phyloP scores from a whole-genome alignment of 53 echinoderm and acorn worm species.

The Pentamera pediparva region DNA sequence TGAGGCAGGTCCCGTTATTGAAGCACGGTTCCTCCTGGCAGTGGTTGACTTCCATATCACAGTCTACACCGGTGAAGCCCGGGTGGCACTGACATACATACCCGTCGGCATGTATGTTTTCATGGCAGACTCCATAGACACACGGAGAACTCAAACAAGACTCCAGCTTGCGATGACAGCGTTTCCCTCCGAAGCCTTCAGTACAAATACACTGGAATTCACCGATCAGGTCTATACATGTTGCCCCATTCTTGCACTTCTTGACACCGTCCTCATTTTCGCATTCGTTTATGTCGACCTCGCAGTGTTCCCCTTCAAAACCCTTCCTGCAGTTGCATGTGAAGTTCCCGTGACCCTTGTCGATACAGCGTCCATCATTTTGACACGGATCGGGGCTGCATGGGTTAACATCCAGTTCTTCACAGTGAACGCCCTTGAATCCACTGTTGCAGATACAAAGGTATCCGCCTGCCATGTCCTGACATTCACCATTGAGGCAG shows the following conservation, averaged over 20 bases:
- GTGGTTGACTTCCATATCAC: conserved; percentile 54
- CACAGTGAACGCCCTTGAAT: conserved; percentile 69
- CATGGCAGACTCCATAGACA: conserved; percentile 68
- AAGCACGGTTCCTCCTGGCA: conserved; percentile 64
- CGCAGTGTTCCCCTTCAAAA: conserved; percentile 73
- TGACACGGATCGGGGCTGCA: conserved; percentile 63
- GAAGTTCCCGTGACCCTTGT: conserved; percentile 57
- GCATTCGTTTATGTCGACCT: conserved; percentile 75
- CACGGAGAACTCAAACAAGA: conserved; percentile 84
- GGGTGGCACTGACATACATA: conserved; percentile 65
- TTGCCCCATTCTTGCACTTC: conserved; percentile 82
- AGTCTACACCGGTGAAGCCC: conserved; percentile 64
- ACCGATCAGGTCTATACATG: conserved; percentile 67
- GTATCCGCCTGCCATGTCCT: conserved; percentile 65
- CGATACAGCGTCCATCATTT: conserved; percentile 56
- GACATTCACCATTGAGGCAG: conserved; percentile 66
- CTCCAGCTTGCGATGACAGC: conserved; percentile 75
- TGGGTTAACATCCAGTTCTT: conserved; percentile 50
- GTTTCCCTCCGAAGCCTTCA: conserved; percentile 74
- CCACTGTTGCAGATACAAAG: conserved; percentile 56
- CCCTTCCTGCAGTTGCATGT: conserved; percentile 70
- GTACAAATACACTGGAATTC: conserved; percentile 67
- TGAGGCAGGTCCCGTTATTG: conserved; percentile 78
- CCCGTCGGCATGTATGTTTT: conserved; percentile 34
- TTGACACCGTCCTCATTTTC: conserved; percentile 36